Percentiles rank a stretch among this genome's conserved stretches.
Evolutionary conservation across 2,113 vertebrate species (phyloP).

Genomic region (Ceratotherium simum): DNA sequence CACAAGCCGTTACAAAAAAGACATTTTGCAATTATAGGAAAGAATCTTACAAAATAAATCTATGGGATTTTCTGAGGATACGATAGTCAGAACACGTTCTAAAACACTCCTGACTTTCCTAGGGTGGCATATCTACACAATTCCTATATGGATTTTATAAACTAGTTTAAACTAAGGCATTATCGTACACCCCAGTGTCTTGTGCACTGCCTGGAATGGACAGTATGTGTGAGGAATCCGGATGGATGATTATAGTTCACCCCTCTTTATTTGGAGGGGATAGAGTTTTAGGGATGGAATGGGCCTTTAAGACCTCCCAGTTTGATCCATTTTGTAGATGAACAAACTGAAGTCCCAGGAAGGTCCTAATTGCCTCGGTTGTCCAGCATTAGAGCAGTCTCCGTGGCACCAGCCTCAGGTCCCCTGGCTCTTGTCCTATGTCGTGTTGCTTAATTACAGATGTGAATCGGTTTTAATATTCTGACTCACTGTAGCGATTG

Average conservation of each 20-base stretch:
- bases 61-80: background rate
- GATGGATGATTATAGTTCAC: background rate
- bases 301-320: background rate
- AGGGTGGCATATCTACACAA: background rate
- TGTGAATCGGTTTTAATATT: background rate
- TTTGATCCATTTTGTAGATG: background rate
- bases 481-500: background rate
- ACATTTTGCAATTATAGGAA: slow-evolving; percentile 9
- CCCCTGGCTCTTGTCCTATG: fast-evolving
- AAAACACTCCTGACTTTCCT: background rate
- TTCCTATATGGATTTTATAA: background rate
- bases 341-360: background rate
- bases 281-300: background rate
- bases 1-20: background rate
- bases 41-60: background rate
- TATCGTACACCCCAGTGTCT: fast-evolving
- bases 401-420: fast-evolving
- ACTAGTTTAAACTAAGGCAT: background rate
- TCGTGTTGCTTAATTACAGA: background rate
- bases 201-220: too few species aligned
- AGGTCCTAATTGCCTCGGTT: fast-evolving
- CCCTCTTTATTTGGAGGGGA: background rate
- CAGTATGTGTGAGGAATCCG: fast-evolving
- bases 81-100: background rate
- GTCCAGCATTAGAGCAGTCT: fast-evolving